Conservation (phyloP, 2,888 invertebrate genomes). For the Tenthredo mesomela region DNA sequence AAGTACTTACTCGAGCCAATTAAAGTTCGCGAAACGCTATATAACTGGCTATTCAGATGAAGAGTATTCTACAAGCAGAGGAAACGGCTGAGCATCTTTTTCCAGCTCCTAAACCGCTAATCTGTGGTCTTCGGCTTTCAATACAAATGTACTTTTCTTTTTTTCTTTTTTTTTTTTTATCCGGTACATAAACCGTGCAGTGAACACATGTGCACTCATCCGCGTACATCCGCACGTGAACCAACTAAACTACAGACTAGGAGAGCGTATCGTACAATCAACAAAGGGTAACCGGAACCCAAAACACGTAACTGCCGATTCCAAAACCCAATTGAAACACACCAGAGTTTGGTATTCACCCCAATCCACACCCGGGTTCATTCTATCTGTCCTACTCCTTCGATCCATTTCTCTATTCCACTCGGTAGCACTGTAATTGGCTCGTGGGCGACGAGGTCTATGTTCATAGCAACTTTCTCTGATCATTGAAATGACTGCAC, state of each 20-base stretch:
- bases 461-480: constrained; percentile 26
- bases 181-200: constrained; percentile 53
- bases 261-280: constrained; percentile 25
- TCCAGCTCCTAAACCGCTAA: not conserved
- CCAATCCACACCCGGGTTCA: constrained; percentile 34
- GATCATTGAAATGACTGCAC: constrained; percentile 42
- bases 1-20: constrained; percentile 22
- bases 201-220: constrained; percentile 54
- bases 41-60: not conserved
- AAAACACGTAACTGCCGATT: constrained; percentile 50
- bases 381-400: constrained; percentile 35
- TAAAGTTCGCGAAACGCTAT: constrained; percentile 6
- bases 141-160: not conserved
- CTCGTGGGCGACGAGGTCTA: not conserved
- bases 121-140: not conserved
- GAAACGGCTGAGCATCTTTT: not conserved
- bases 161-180: not conserved
- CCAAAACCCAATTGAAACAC: constrained; percentile 47
- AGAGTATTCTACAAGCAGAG: not conserved
- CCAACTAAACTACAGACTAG: constrained; percentile 22
- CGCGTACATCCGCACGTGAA: constrained; percentile 48
- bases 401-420: constrained; percentile 1
- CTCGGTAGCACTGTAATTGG: constrained; percentile 32
- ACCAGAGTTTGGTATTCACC: constrained; percentile 30
- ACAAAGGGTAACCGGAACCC: constrained; percentile 43